A percentile compares a stretch with the other conserved stretches of the same genome.
Evolutionary conservation across 2,113 vertebrate species (phyloP).

Genomic region (Sapayoa aenigma): DNA sequence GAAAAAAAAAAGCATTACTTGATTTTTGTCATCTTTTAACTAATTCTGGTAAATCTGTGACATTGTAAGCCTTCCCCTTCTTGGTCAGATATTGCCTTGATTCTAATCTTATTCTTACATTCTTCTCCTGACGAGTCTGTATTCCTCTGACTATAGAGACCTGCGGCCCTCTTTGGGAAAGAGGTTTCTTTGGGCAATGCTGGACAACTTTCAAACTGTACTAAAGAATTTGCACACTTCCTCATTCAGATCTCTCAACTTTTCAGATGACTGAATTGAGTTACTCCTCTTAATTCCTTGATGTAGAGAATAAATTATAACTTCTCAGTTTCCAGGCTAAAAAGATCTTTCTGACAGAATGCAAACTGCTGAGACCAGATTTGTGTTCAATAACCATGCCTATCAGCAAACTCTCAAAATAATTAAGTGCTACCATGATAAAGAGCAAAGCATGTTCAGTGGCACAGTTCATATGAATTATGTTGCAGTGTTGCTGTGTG

Average conservation of each 20-base stretch:
- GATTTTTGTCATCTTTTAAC: background rate
- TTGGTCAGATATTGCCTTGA: background rate
- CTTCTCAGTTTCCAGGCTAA: background rate
- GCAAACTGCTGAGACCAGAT: background rate
- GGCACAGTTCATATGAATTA: background rate
- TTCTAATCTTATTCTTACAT: background rate
- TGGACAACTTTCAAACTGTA: background rate
- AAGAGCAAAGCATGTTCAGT: background rate
- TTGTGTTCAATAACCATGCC: background rate
- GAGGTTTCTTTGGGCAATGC: background rate
- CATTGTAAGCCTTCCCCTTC: background rate
- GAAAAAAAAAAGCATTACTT: background rate
- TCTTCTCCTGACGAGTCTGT: background rate
- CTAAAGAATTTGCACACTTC: background rate
- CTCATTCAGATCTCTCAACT: background rate
- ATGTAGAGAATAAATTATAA: background rate
- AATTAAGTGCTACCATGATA: slow-evolving; percentile 12
- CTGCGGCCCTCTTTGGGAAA: background rate
- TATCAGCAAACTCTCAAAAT: slow-evolving; percentile 14
- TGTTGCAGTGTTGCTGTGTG: background rate
- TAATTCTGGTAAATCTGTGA: background rate
- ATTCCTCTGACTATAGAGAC: background rate
- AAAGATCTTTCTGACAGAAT: slow-evolving; percentile 9
- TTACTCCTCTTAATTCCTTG: background rate
- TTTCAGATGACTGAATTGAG: background rate